These are phyloP conservation scores for Drosophila lutescens DNA, from an alignment of 2,888 invertebrate species.

Conservation along the genomic window DNA sequence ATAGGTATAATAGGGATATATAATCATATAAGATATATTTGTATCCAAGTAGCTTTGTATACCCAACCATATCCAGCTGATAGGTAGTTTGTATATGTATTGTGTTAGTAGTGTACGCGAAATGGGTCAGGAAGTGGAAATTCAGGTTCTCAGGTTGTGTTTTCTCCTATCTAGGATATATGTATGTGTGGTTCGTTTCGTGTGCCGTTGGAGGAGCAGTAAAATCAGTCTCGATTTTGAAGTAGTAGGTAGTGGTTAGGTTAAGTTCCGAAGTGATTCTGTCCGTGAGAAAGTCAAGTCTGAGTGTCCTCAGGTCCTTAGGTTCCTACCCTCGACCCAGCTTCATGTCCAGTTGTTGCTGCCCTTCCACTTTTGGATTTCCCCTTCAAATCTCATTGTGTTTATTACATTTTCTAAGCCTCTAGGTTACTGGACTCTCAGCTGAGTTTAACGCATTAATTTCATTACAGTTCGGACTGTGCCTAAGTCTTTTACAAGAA, in stretches of 20 bases:
- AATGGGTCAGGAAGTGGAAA: not conserved
- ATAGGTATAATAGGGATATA: constrained; percentile 22
- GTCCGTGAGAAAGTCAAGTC: not conserved
- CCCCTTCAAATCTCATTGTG: not conserved
- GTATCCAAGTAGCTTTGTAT: constrained; percentile 5
- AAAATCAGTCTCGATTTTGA: constrained; percentile 28
- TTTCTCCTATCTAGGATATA: not conserved
- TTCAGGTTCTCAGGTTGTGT: not conserved
- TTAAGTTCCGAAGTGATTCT: constrained; percentile 1
- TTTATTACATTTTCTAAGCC: not conserved
- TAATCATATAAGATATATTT: constrained; percentile 21
- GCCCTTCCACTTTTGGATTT: not conserved
- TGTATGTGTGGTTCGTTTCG: not conserved
- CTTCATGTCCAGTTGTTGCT: not conserved
- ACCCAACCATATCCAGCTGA: not conserved
- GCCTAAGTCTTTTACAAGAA: not conserved
- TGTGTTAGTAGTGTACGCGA: not conserved
- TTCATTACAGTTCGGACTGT: not conserved
- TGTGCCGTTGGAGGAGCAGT: constrained; percentile 5
- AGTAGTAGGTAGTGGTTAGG: constrained; percentile 29
- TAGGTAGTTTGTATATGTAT: constrained; percentile 17
- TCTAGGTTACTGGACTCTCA: not conserved
- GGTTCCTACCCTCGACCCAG: not conserved
- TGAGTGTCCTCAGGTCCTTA: not conserved
- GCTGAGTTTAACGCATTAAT: not conserved